These are phyloP conservation scores for Ecliptopera silaceata DNA, from an alignment of 2,888 invertebrate genomes.

Conservation along the genomic window DNA sequence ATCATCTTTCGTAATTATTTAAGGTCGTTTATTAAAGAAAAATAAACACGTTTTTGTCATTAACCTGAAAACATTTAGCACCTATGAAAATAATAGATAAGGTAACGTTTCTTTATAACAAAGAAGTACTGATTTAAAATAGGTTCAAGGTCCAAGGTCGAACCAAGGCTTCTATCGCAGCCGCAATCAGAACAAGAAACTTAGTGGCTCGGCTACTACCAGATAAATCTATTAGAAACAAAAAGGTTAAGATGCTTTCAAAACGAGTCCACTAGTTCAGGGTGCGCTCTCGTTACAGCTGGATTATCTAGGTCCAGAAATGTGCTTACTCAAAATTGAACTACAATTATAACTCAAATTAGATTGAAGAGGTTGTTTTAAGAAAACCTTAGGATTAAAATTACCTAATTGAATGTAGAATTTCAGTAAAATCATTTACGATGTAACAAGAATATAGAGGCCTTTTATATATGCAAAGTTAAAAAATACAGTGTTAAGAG, in stretches of 20 bases:
- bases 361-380: background rate
- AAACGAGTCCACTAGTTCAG: conserved; percentile 27
- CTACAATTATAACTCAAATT: background rate
- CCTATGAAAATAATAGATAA: background rate
- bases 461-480: too few species aligned
- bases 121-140: background rate
- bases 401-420: background rate
- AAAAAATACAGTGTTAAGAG: too few species aligned
- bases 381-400: too few species aligned
- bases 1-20: background rate
- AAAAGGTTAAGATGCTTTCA: conserved; percentile 31
- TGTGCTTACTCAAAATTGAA: conserved; percentile 1
- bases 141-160: conserved; percentile 1
- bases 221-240: conserved; percentile 51
- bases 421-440: too few species aligned
- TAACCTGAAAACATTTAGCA: too few species aligned
- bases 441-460: too few species aligned
- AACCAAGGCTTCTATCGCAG: conserved; percentile 25
- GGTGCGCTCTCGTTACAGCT: conserved; percentile 22
- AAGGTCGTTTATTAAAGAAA: background rate
- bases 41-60: too few species aligned
- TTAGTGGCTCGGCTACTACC: conserved; percentile 39
- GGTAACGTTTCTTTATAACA: background rate
- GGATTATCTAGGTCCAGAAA: conserved; percentile 15
- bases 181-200: conserved; percentile 39